Percentiles rank a stretch among this genome's conserved stretches.
Conservation (phyloP, 2,888 invertebrate genomes). For the Pollenia labialis region DNA sequence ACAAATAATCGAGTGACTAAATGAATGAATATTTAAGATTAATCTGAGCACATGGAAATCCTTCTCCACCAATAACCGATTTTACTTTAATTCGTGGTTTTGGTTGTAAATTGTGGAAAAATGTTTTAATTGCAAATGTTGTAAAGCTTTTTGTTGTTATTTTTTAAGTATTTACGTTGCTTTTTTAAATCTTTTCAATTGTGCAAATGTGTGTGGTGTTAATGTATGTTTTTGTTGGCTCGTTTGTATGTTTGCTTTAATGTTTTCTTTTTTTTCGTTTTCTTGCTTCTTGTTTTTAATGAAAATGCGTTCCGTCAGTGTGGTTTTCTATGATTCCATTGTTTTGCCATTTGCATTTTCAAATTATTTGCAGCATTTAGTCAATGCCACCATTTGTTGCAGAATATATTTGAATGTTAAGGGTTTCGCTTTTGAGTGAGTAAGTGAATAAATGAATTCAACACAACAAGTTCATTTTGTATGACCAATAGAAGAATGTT, state of each 20-base stretch:
- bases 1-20: background rate
- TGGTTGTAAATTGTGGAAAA: slow-evolving; percentile 60
- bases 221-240: slow-evolving; percentile 13
- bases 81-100: slow-evolving; percentile 71
- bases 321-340: slow-evolving; percentile 64
- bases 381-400: slow-evolving; percentile 38
- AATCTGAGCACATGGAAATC: slow-evolving; percentile 37
- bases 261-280: slow-evolving; percentile 11
- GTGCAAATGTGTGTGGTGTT: background rate
- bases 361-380: slow-evolving; percentile 65
- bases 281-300: slow-evolving; percentile 26
- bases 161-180: slow-evolving; percentile 9
- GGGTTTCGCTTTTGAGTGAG: slow-evolving; percentile 25
- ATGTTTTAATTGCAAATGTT: slow-evolving; percentile 72
- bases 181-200: slow-evolving; percentile 48
- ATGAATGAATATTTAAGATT: slow-evolving; percentile 17
- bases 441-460: slow-evolving; percentile 32
- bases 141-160: slow-evolving; percentile 33
- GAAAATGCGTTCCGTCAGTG: slow-evolving; percentile 59
- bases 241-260: slow-evolving; percentile 18
- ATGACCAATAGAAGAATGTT: slow-evolving; percentile 19
- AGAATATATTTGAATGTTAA: slow-evolving; percentile 8
- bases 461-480: slow-evolving; percentile 53
- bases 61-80: slow-evolving; percentile 60
- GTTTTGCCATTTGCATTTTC: slow-evolving; percentile 67